Conservation (phyloP, 1,140 invertebrate genomes). For the Drosophila ironensis region DNA sequence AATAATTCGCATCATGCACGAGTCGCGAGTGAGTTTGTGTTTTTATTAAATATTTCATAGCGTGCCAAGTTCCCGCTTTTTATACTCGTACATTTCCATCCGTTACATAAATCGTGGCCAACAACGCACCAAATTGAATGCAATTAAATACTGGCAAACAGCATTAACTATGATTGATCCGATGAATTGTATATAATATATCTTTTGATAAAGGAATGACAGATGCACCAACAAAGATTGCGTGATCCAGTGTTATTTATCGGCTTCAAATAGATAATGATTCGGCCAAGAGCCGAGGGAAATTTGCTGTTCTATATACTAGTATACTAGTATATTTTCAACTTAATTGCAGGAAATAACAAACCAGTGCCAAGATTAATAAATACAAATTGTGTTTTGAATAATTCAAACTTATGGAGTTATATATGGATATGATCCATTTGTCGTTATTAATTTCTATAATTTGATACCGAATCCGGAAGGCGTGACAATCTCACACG, state of each 20-base stretch:
- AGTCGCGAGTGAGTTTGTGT: background rate
- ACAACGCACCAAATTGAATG: conserved; percentile 41
- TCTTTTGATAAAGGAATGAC: conserved; percentile 27
- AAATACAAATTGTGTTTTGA: too few relatives aligned
- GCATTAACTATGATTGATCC: conserved; percentile 65
- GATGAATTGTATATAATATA: conserved; percentile 42
- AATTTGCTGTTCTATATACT: background rate
- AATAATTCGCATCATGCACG: conserved; percentile 37
- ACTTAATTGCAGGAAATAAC: background rate
- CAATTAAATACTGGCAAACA: conserved; percentile 57
- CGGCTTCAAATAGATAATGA: conserved; percentile 21
- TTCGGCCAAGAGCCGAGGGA: conserved; percentile 9
- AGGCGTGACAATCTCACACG: conserved; percentile 38
- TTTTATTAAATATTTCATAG: conserved; percentile 19
- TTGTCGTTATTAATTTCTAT: background rate
- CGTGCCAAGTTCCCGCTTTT: conserved; percentile 41
- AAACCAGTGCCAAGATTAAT: too few relatives aligned
- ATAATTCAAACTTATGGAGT: too few relatives aligned
- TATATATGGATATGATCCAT: too few relatives aligned
- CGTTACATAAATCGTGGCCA: conserved; percentile 32
- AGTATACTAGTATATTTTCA: background rate
- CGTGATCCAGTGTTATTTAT: conserved; percentile 40
- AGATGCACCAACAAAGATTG: conserved; percentile 34
- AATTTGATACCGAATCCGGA: conserved; percentile 1
- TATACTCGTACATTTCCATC: conserved; percentile 27